Conservation (phyloP, 2,888 invertebrate genomes). For the Clistopyga incitator region DNA sequence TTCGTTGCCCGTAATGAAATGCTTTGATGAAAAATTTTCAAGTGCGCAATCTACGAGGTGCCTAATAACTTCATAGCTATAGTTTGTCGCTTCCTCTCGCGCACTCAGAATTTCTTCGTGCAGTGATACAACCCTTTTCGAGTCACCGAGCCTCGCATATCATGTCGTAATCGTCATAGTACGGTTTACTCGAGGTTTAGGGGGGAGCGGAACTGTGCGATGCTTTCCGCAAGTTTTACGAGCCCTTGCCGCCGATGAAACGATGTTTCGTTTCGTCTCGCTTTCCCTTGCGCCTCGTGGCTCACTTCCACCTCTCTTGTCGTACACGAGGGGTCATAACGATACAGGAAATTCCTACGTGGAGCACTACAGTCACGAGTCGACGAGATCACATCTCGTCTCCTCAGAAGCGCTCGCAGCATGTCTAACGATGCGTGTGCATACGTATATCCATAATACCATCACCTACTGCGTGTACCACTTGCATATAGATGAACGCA, state of each 20-base stretch:
- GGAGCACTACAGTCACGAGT: slow-evolving; percentile 60
- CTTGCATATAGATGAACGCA: background rate
- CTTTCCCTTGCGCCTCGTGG: background rate
- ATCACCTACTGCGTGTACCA: background rate
- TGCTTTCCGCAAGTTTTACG: slow-evolving; percentile 62
- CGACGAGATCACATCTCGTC: slow-evolving; percentile 59
- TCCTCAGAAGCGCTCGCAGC: slow-evolving; percentile 30
- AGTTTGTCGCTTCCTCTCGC: background rate
- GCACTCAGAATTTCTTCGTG: background rate
- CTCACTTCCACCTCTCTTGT: slow-evolving; percentile 8
- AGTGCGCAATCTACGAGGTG: too few relatives aligned
- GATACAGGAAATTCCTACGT: slow-evolving; percentile 53
- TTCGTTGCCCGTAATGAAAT: too few relatives aligned
- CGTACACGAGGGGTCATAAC: slow-evolving; percentile 25
- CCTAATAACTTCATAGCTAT: background rate
- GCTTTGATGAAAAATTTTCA: too few relatives aligned
- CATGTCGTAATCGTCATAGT: slow-evolving; percentile 55
- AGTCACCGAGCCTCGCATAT: slow-evolving; percentile 36
- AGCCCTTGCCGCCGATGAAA: slow-evolving; percentile 59
- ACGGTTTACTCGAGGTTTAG: slow-evolving; percentile 46
- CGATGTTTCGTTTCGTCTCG: slow-evolving; percentile 47
- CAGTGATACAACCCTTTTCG: slow-evolving; percentile 25
- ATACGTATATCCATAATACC: slow-evolving; percentile 2
- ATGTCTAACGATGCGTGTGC: slow-evolving; percentile 21
- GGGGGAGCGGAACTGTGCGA: slow-evolving; percentile 11